A percentile compares a stretch with the other conserved stretches of the same genome.
phyloP scores from a whole-genome alignment of 2,113 vertebrate species.

The Rhabdomys dilectus region DNA sequence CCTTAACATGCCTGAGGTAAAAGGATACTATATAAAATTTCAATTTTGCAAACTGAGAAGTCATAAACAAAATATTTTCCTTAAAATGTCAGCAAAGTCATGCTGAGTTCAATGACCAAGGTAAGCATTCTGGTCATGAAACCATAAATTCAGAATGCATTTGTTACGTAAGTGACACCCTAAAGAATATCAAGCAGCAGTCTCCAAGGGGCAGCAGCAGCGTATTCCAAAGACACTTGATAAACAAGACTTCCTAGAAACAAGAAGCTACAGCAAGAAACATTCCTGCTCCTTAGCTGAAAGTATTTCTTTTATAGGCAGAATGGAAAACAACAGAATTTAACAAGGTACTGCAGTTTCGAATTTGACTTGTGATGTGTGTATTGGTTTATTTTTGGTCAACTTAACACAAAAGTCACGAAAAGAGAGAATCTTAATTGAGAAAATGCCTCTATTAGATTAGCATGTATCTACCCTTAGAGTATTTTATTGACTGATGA shows the following conservation, averaged over 20 bases:
- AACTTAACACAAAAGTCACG: neutral
- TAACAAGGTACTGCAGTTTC: neutral
- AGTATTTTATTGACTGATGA: neutral
- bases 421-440: neutral
- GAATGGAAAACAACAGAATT: neutral
- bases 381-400: neutral
- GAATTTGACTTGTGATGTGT: neutral
- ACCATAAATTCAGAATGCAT: neutral
- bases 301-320: neutral
- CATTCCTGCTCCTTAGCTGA: neutral
- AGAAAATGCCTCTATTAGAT: neutral
- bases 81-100: conserved; percentile 41
- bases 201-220: neutral
- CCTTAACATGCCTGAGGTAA: neutral
- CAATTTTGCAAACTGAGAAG: neutral
- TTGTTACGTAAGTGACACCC: neutral
- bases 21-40: neutral
- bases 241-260: neutral
- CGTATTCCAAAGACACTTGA: neutral
- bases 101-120: neutral
- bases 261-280: neutral
- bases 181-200: conserved; percentile 9
- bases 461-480: no score
- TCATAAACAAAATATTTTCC: conserved; percentile 51
- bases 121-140: neutral